Base-by-base conservation (phyloP, 2,888 invertebrate species). In the Sussaba pulchella region DNA sequence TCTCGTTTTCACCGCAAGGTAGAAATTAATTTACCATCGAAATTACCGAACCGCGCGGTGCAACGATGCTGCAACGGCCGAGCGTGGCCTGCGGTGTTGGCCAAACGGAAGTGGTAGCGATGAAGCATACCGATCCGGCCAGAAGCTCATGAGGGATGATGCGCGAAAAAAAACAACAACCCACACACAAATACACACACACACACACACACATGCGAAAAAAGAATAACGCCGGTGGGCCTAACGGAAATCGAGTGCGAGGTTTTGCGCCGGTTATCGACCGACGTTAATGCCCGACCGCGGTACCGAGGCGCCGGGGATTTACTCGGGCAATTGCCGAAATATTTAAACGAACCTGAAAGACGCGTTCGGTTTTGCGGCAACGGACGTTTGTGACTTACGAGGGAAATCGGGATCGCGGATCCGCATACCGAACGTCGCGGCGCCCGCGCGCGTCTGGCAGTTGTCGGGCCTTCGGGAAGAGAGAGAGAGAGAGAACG, bases 21-120 rank as follows among this genome's bases (percentile, higher is more conserved):
- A 75, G 59, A 75, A 74, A 74, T 74, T 67, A 75, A 75, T 75
- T 75, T 61, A 75, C 14, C 39, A 50, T 39, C 39, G 50, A 26
- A 75, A 61, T 75, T 59, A 61, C 6, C 50, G 47, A 67, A 67
- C 10, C 64, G 31, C 57, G 14, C 31, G 17, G 31, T 17, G 61
- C 45, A 54, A 69, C 39, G 52, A 41, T 2, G 45, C 50, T 8
- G 52, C 52, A 19, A 2, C 4, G 17, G 45, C 31, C 19, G n/a
- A 17, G 19, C 17, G 41, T 36, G n/a, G 43, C 45, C 43, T 12
- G 45, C 43, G 45, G 10, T 36, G n/a, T n/a, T 59, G 17, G 39
- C 10, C 50, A 31, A 75, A 75, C 75, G 75, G 75, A 75, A 75
- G 57, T 75, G 47, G 39, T 45, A 31, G 61, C 59, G 36, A 61